phyloP scores from a whole-genome alignment of 2,113 vertebrate genomes.

The Corythaixoides concolor region DNA sequence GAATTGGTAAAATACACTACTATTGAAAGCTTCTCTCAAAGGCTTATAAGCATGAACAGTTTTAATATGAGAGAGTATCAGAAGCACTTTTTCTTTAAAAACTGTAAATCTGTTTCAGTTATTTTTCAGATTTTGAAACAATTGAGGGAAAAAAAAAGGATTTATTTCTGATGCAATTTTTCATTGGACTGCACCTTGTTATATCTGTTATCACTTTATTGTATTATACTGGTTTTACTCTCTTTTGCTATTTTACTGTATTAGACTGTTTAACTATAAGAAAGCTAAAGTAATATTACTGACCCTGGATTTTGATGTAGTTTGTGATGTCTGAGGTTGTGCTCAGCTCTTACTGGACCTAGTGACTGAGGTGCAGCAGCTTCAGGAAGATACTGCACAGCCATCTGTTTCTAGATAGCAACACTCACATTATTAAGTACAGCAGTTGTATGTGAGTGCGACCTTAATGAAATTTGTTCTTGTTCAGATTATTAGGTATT shows the following conservation, averaged over 20 bases:
- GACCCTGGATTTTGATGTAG: not conserved
- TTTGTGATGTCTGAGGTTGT: not conserved
- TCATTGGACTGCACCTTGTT: not conserved
- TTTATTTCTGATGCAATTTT: not conserved
- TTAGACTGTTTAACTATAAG: not conserved
- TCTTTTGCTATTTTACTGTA: not conserved
- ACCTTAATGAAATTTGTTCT: not conserved
- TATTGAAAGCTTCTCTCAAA: not conserved
- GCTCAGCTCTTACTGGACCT: not conserved
- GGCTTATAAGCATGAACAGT: not conserved
- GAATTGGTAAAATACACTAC: not conserved
- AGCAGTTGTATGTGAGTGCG: not conserved
- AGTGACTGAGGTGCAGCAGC: not conserved
- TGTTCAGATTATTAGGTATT: not conserved
- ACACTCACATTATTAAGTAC: not conserved
- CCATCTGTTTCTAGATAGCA: not conserved
- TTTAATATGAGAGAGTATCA: not conserved
- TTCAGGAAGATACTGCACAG: not conserved
- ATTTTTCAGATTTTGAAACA: not conserved
- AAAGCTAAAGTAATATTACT: not conserved
- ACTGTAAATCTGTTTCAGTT: not conserved
- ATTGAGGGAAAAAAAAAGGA: rapidly evolving
- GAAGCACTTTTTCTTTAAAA: not conserved
- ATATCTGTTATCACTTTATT: not conserved
- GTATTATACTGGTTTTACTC: not conserved